Evolutionary conservation across 92 coral and sea anemone genomes (phyloP).

Genomic region (Meandrina meandrites): DNA sequence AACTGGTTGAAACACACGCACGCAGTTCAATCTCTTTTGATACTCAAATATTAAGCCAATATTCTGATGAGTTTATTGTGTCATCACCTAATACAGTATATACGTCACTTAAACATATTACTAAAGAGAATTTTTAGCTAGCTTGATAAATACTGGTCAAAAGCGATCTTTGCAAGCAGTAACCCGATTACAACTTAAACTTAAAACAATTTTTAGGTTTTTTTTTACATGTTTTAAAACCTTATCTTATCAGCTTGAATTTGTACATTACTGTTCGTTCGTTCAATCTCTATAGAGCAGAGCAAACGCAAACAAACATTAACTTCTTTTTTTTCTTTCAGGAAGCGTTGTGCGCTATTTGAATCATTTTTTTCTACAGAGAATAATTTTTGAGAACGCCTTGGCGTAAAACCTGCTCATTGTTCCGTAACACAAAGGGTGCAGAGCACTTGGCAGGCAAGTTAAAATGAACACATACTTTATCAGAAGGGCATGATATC

Average conservation of each 20-base stretch:
- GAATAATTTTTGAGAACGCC: slow-evolving; percentile 52
- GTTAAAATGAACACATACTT: slow-evolving; percentile 52
- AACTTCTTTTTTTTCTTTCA: too few species aligned
- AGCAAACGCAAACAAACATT: background rate
- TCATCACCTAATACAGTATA: background rate
- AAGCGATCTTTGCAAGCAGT: background rate
- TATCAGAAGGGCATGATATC: slow-evolving; percentile 23
- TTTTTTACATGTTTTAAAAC: too few species aligned
- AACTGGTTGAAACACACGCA: too few species aligned
- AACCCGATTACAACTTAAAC: background rate
- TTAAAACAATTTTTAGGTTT: background rate
- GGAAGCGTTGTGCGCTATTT: background rate
- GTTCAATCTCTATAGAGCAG: background rate
- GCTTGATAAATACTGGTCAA: too few species aligned
- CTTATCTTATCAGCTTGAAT: background rate
- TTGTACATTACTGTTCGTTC: background rate
- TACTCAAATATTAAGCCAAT: background rate
- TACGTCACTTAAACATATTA: background rate
- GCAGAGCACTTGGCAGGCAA: slow-evolving; percentile 62
- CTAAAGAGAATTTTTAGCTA: background rate
- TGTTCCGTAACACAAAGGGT: slow-evolving; percentile 70
- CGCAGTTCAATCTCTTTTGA: too few species aligned
- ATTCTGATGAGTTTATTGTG: background rate
- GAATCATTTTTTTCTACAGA: slow-evolving; percentile 29
- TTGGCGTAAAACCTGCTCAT: slow-evolving; percentile 66